A percentile compares a stretch with the other conserved stretches of the same genome.
phyloP scores from a whole-genome alignment of 37 sponge, comb jelly and placozoan genomes.

The Tethya wilhelma region DNA sequence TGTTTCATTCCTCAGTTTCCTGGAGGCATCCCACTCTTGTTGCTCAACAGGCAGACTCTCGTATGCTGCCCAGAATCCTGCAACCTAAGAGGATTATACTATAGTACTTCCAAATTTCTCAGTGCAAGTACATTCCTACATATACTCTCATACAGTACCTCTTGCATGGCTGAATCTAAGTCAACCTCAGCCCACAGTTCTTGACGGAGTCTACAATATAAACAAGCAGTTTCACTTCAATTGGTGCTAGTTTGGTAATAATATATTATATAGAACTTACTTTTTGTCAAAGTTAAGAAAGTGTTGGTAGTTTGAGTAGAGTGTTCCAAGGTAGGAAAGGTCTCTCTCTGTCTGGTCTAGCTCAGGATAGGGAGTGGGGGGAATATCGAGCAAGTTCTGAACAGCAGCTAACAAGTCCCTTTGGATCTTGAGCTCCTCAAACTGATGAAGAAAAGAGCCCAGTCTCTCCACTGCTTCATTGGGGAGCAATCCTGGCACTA shows the following conservation, averaged over 20 bases:
- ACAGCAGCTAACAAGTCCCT: conserved; percentile 62
- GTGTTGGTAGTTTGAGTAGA: conserved; percentile 82
- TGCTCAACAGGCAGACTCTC: conserved; percentile 72
- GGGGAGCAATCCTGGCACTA: conserved; percentile 80
- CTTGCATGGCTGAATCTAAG: conserved; percentile 50
- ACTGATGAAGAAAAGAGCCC: conserved; percentile 61
- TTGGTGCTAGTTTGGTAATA: too few species aligned
- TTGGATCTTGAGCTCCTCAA: conserved; percentile 52
- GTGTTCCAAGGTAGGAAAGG: conserved; percentile 63
- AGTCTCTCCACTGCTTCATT: conserved; percentile 80
- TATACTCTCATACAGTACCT: conserved; percentile 42
- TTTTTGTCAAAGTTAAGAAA: conserved; percentile 79
- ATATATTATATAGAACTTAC: conserved; percentile 13
- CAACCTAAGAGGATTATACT: conserved; percentile 28
- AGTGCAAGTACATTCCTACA: neutral
- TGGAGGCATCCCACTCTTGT: conserved; percentile 86
- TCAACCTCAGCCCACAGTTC: conserved; percentile 89
- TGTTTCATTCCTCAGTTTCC: conserved; percentile 66
- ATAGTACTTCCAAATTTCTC: neutral
- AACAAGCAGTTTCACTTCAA: neutral
- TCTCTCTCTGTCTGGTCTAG: conserved; percentile 84
- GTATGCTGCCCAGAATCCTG: conserved; percentile 69
- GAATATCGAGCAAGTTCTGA: conserved; percentile 83
- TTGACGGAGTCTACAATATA: conserved; percentile 65
- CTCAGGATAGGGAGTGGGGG: conserved; percentile 76